A percentile compares a stretch with the other conserved stretches of the same genome.
These are phyloP conservation scores for Nibea albiflora DNA, from an alignment of 2,113 vertebrate genomes.

Conservation along the genomic window DNA sequence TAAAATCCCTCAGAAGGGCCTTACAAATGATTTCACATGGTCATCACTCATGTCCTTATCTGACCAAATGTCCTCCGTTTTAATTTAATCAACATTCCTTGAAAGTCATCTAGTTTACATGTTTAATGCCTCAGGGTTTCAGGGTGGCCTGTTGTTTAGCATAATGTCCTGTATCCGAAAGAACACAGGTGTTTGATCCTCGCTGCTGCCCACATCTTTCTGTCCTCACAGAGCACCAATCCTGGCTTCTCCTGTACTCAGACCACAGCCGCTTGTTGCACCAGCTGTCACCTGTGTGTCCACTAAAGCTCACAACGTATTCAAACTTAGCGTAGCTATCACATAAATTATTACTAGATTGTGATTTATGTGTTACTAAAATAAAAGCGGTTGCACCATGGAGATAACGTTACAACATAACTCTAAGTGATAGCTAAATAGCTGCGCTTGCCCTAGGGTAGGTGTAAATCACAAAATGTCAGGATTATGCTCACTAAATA, in stretches of 20 bases:
- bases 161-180: neutral
- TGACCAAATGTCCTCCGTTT: conserved; percentile 12
- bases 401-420: too few relatives aligned
- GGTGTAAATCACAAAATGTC: too few relatives aligned
- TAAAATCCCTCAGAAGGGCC: conserved; percentile 30
- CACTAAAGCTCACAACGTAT: too few relatives aligned
- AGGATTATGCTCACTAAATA: too few relatives aligned
- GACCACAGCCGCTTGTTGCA: neutral
- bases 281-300: too few relatives aligned
- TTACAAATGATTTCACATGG: conserved; percentile 22
- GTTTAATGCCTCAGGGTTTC: neutral
- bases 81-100: conserved; percentile 27
- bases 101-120: neutral
- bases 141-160: neutral
- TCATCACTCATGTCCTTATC: conserved; percentile 34
- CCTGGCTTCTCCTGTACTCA: neutral
- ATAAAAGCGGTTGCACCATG: too few relatives aligned
- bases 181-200: conserved; percentile 4
- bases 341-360: too few relatives aligned
- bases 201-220: neutral
- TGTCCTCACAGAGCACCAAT: neutral
- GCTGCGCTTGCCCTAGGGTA: too few relatives aligned
- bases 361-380: too few relatives aligned
- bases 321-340: too few relatives aligned
- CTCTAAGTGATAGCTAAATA: too few relatives aligned